These are phyloP conservation scores for Fregetta grallaria DNA, from an alignment of 2,113 vertebrate genomes.

Conservation along the genomic window DNA sequence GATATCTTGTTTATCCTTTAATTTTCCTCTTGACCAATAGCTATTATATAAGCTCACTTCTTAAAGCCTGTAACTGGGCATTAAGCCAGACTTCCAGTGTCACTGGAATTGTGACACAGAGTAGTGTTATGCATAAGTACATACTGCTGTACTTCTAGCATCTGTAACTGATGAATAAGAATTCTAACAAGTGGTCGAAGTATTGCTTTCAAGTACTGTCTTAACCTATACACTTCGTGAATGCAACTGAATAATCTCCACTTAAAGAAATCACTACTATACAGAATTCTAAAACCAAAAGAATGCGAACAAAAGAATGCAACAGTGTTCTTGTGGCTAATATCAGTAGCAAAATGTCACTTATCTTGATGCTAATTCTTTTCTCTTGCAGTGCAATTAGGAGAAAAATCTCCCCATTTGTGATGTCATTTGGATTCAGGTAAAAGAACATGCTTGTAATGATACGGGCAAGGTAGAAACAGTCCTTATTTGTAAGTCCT, in stretches of 20 bases:
- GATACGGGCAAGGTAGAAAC: not conserved
- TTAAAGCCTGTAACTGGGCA: not conserved
- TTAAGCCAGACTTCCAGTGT: not conserved
- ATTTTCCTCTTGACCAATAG: not conserved
- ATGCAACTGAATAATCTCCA: not conserved
- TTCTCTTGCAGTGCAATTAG: conserved; percentile 71
- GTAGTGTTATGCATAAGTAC: not conserved
- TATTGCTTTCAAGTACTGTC: not conserved
- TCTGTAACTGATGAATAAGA: not conserved
- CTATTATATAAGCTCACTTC: not conserved
- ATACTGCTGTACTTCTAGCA: not conserved
- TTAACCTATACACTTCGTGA: not conserved
- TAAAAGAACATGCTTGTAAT: conserved; percentile 67
- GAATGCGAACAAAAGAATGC: not conserved
- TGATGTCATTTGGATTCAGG: conserved; percentile 92
- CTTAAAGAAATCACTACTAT: not conserved
- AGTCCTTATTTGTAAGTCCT: not conserved
- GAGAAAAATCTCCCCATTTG: conserved; percentile 75
- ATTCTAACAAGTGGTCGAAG: not conserved
- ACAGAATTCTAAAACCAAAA: not conserved
- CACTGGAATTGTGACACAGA: not conserved
- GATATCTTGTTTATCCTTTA: not conserved
- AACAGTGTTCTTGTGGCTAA: not conserved
- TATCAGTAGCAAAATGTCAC: not conserved
- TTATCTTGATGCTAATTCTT: not conserved